A percentile compares a stretch with the other conserved stretches of the same genome.
Conservation (phyloP, 2,797 vertebrate species). For the Eupleurogrammus muticus region DNA sequence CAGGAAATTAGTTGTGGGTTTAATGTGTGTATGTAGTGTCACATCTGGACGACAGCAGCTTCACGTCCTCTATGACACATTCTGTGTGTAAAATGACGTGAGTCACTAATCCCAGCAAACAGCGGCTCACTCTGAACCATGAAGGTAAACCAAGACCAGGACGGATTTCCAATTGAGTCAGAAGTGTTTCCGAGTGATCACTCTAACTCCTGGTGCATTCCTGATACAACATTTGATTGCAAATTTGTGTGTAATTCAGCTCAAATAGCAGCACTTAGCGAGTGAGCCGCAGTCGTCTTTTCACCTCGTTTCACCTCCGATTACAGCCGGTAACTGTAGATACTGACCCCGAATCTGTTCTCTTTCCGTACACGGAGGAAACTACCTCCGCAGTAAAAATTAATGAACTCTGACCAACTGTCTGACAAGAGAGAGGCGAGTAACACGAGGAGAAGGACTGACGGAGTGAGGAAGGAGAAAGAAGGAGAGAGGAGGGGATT, state of each 20-base stretch:
- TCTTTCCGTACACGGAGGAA: conserved; percentile 71
- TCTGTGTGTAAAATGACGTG: too few relatives aligned
- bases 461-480: background rate
- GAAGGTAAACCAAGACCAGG: conserved; percentile 9
- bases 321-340: conserved; percentile 34
- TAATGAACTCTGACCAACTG: conserved; percentile 94
- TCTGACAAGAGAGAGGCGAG: conserved; percentile 43
- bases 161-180: conserved; percentile 1
- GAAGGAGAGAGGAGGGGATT: background rate
- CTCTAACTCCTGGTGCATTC: background rate
- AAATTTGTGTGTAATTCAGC: conserved; percentile 36
- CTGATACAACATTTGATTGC: conserved; percentile 32
- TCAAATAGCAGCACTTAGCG: conserved; percentile 36
- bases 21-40: too few relatives aligned
- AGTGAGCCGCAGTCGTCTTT: conserved; percentile 23
- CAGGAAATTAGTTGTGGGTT: too few relatives aligned
- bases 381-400: conserved; percentile 94
- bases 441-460: conserved; percentile 29
- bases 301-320: conserved; percentile 58
- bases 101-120: background rate
- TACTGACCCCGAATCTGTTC: conserved; percentile 30
- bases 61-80: too few relatives aligned
- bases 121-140: background rate
- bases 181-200: background rate
- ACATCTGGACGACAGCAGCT: too few relatives aligned